These are phyloP conservation scores for Drosophila niveifrons DNA, from an alignment of 2,888 invertebrate species.

Conservation along the genomic window DNA sequence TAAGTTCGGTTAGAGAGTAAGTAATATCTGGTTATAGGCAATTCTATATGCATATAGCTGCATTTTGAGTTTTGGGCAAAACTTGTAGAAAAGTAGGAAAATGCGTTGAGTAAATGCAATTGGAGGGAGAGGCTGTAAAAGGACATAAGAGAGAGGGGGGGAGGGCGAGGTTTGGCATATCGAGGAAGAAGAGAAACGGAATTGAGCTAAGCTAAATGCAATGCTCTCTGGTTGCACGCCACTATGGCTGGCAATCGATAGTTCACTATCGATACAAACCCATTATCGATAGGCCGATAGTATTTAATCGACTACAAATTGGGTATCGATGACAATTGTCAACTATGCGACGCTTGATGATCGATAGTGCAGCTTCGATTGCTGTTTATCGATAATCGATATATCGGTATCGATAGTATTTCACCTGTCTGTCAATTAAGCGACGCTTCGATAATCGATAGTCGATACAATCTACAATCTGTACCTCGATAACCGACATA, in stretches of 20 bases:
- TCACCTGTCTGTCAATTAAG: too few species aligned
- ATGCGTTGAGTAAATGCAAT: constrained; percentile 48
- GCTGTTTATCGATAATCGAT: too few species aligned
- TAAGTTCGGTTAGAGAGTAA: constrained; percentile 19
- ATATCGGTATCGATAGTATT: too few species aligned
- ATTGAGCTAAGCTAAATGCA: constrained; percentile 7
- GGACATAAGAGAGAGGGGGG: neutral
- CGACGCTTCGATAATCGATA: too few species aligned
- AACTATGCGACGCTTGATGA: too few species aligned
- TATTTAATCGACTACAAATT: too few species aligned
- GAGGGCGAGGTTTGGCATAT: neutral
- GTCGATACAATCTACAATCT: too few species aligned
- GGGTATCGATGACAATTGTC: too few species aligned
- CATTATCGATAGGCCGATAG: too few species aligned
- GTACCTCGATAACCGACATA: too few species aligned
- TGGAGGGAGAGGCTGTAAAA: constrained; percentile 19
- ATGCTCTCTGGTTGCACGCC: neutral
- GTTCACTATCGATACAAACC: neutral
- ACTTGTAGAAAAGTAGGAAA: constrained; percentile 42
- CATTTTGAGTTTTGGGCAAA: constrained; percentile 24
- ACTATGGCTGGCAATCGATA: neutral
- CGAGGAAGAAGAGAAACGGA: constrained; percentile 1
- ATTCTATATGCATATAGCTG: neutral
- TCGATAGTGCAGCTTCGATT: too few species aligned
- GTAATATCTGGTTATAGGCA: constrained; percentile 15